These are phyloP conservation scores for Tipula helvola DNA, from an alignment of 2,888 invertebrate species.

Conservation along the genomic window DNA sequence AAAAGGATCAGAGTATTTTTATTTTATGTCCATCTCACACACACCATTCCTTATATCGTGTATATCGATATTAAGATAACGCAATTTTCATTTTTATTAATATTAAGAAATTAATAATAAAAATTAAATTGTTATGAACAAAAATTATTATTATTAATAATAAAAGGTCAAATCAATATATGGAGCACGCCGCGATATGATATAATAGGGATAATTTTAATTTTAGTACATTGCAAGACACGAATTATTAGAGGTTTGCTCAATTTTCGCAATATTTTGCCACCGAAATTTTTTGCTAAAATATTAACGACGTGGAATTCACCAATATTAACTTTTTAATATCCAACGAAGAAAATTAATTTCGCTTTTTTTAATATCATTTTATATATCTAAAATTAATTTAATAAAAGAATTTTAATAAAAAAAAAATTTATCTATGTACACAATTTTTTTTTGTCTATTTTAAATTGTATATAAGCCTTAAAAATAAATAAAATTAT, in stretches of 20 bases:
- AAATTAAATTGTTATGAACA: neutral
- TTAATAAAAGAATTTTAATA: neutral
- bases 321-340: neutral
- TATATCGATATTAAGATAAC: neutral
- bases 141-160: neutral
- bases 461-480: neutral
- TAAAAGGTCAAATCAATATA: neutral
- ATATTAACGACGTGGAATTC: neutral
- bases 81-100: neutral
- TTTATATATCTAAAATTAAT: neutral
- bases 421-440: neutral
- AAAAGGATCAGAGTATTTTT: neutral
- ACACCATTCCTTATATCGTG: neutral
- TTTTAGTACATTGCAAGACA: neutral
- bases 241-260: neutral
- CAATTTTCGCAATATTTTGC: neutral
- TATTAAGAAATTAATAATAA: neutral
- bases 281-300: neutral
- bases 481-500: neutral
- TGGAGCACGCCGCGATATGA: neutral
- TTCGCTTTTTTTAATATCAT: neutral
- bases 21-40: neutral
- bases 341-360: neutral
- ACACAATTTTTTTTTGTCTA: neutral
- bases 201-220: neutral